Evolutionary conservation across 2,888 invertebrate species (phyloP).

Genomic region (Stenodera caucasica): DNA sequence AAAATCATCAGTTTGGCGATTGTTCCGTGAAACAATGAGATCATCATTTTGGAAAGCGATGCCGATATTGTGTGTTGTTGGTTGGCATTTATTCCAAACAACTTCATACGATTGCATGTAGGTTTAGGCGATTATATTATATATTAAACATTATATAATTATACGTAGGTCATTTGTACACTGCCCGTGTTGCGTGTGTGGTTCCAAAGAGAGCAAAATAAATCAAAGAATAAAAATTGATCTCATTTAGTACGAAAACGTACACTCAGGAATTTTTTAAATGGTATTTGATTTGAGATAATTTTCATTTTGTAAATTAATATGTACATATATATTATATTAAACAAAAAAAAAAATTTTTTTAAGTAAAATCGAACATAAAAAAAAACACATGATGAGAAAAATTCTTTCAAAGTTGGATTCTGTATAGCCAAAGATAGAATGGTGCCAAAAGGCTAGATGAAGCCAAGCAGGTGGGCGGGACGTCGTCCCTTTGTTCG

Average conservation of each 20-base stretch:
- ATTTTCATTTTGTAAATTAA: conserved; percentile 40
- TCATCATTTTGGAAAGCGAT: conserved; percentile 58
- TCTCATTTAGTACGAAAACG: conserved; percentile 49
- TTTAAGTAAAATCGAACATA: conserved; percentile 8
- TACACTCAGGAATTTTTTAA: conserved; percentile 55
- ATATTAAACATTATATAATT: conserved; percentile 33
- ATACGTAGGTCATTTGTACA: conserved; percentile 45
- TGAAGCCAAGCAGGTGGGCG: conserved; percentile 42
- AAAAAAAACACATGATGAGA: background rate
- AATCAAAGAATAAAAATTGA: conserved; percentile 56
- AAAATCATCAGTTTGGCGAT: conserved; percentile 5
- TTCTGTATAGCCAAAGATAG: conserved; percentile 55
- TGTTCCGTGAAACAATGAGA: conserved; percentile 6
- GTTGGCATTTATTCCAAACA: conserved; percentile 63
- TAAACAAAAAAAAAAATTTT: conserved; percentile 4
- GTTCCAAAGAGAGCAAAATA: conserved; percentile 56
- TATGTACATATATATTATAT: conserved; percentile 41
- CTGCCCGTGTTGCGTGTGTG: conserved; percentile 41
- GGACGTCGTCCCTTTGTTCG: conserved; percentile 47
- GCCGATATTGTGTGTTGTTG: conserved; percentile 61
- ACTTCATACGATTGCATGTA: conserved; percentile 54
- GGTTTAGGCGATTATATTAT: conserved; percentile 34
- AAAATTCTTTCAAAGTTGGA: conserved; percentile 46
- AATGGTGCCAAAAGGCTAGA: conserved; percentile 46
- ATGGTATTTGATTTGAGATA: conserved; percentile 40